Conservation (phyloP, 2,888 invertebrate species). For the Lepetodrilus schrolli region DNA sequence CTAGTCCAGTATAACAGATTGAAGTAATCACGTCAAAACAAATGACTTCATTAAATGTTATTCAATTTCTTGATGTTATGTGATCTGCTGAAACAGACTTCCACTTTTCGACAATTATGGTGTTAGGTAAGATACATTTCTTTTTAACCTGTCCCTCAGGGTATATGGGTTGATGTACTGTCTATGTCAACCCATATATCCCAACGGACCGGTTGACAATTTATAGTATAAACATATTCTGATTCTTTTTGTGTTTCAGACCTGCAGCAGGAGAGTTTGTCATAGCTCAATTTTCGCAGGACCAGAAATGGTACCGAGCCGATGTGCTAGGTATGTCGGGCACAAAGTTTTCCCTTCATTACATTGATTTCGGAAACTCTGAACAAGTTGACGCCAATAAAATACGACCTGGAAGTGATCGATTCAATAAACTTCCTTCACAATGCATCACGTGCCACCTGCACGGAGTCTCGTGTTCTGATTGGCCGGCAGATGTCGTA, state of each 20-base stretch:
- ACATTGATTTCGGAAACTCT: constrained; percentile 65
- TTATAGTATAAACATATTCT: too few relatives aligned
- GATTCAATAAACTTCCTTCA: constrained; percentile 39
- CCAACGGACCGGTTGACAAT: too few relatives aligned
- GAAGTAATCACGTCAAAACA: too few relatives aligned
- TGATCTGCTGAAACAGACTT: too few relatives aligned
- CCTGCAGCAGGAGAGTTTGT: constrained; percentile 56
- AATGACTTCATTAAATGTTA: too few relatives aligned
- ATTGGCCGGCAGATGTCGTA: constrained; percentile 27
- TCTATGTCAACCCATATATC: too few relatives aligned
- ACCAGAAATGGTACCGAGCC: constrained; percentile 57
- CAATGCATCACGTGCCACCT: constrained; percentile 52
- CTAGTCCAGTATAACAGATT: too few relatives aligned
- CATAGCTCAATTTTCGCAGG: constrained; percentile 47
- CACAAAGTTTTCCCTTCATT: constrained; percentile 40
- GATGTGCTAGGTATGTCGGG: constrained; percentile 46
- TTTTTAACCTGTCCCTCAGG: too few relatives aligned
- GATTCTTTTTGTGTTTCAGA: constrained; percentile 32
- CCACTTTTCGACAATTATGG: too few relatives aligned
- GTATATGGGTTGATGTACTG: too few relatives aligned
- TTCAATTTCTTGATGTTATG: too few relatives aligned
- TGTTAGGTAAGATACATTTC: too few relatives aligned
- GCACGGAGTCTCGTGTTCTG: constrained; percentile 37
- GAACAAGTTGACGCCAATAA: constrained; percentile 39
- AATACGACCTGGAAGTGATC: constrained; percentile 41